Conservation (phyloP, 2,797 vertebrate species). For the Xenops minutus region DNA sequence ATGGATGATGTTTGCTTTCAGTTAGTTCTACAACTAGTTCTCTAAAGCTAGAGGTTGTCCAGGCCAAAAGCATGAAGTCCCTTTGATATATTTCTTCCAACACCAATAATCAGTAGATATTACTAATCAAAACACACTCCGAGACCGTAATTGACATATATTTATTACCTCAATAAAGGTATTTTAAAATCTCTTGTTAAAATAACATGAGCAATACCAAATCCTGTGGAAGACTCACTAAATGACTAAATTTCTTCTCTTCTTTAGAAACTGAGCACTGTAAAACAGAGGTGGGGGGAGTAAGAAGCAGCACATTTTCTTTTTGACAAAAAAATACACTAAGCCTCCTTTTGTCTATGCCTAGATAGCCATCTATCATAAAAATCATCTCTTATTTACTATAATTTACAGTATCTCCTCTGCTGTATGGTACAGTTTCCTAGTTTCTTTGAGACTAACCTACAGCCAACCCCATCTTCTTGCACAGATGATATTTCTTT, state of each 20-base stretch:
- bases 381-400: constrained; percentile 42
- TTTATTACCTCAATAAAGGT: not conserved
- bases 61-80: not conserved
- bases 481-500: constrained; percentile 17
- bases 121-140: not conserved
- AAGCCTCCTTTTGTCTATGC: not conserved
- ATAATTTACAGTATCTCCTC: constrained; percentile 13
- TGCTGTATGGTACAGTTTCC: not conserved
- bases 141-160: not conserved
- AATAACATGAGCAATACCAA: not conserved
- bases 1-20: not conserved
- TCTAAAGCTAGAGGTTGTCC: not conserved
- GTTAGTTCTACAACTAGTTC: not conserved
- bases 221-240: not conserved
- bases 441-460: constrained; percentile 26
- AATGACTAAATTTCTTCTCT: not conserved
- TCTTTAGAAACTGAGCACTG: not conserved
- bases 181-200: not conserved
- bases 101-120: not conserved
- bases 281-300: not conserved
- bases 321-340: not conserved
- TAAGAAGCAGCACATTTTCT: not conserved
- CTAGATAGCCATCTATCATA: not conserved
- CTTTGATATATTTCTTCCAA: not conserved
- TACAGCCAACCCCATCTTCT: constrained; percentile 7